phyloP scores from a whole-genome alignment of 2,113 vertebrate genomes.

The Regulus satrapa region DNA sequence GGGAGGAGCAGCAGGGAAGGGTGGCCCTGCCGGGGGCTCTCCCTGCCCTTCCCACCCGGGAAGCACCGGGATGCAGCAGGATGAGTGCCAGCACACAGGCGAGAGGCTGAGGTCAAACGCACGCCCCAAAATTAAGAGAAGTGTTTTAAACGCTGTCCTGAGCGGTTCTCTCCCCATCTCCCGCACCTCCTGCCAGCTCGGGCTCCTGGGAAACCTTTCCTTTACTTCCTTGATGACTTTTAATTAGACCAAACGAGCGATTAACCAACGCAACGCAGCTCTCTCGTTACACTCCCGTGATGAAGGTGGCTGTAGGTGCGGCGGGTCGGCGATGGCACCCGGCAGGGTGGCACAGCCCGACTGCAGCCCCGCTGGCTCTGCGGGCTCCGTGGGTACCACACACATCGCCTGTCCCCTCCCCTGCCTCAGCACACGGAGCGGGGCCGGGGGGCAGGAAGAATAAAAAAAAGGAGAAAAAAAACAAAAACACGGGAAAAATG shows the following conservation, averaged over 20 bases:
- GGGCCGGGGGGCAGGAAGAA: not conserved
- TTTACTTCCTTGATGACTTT: not conserved
- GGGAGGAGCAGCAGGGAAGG: not conserved
- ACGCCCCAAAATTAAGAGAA: not conserved
- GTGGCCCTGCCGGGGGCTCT: not conserved
- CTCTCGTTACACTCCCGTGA: not conserved
- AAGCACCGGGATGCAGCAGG: not conserved
- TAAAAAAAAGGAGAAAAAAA: not conserved
- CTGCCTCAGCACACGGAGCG: not conserved
- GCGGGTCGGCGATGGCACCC: not conserved
- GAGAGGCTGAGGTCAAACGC: not conserved
- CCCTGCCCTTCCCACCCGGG: not conserved
- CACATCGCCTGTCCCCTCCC: accelerated
- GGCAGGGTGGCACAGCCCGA: not conserved
- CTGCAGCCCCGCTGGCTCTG: accelerated
- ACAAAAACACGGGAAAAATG: not conserved
- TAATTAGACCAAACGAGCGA: not conserved
- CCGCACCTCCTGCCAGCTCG: not conserved
- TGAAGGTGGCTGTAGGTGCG: not conserved
- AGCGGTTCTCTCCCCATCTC: not conserved
- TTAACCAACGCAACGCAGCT: not conserved
- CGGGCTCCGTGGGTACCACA: not conserved
- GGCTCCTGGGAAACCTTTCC: not conserved
- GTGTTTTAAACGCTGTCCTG: not conserved
- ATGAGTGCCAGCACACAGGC: not conserved